Evolutionary conservation across 2,888 invertebrate species (phyloP).

Genomic region (Alsophila aescularia): DNA sequence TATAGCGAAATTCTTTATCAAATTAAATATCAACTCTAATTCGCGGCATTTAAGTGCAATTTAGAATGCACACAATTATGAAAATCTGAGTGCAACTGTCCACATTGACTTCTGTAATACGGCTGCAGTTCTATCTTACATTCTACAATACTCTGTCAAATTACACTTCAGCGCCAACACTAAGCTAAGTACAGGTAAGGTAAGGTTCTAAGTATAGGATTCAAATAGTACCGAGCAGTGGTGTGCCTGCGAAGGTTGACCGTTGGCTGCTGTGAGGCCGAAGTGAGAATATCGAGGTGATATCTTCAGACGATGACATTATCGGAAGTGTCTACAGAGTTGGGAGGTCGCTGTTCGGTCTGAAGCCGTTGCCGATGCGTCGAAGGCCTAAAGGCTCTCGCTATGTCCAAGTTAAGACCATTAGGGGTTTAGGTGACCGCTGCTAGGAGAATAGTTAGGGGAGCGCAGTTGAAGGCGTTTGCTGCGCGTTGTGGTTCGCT

Average conservation of each 20-base stretch:
- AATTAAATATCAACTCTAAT: background rate
- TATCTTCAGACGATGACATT: conserved; percentile 71
- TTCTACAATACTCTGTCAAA: conserved; percentile 51
- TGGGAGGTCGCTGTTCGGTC: conserved; percentile 62
- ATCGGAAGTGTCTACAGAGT: conserved; percentile 69
- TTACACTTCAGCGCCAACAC: conserved; percentile 56
- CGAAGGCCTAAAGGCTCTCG: conserved; percentile 64
- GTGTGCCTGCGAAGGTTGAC: conserved; percentile 75
- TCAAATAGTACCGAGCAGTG: conserved; percentile 82
- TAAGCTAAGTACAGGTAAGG: conserved; percentile 63
- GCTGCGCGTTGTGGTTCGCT: conserved; percentile 75
- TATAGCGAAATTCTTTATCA: no score
- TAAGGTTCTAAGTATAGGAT: conserved; percentile 81
- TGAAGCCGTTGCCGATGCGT: conserved; percentile 66
- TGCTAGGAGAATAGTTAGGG: conserved; percentile 67
- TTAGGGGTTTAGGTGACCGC: conserved; percentile 74
- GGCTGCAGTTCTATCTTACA: conserved; percentile 20
- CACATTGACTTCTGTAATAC: background rate
- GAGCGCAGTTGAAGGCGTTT: conserved; percentile 74
- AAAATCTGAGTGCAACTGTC: no score
- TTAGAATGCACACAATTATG: no score
- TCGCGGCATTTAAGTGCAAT: background rate
- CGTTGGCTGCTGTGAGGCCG: conserved; percentile 78
- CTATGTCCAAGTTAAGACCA: conserved; percentile 46
- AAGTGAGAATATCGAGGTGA: conserved; percentile 68